Base-by-base conservation (phyloP, 2,797 vertebrate species). In the Ataeniobius toweri region DNA sequence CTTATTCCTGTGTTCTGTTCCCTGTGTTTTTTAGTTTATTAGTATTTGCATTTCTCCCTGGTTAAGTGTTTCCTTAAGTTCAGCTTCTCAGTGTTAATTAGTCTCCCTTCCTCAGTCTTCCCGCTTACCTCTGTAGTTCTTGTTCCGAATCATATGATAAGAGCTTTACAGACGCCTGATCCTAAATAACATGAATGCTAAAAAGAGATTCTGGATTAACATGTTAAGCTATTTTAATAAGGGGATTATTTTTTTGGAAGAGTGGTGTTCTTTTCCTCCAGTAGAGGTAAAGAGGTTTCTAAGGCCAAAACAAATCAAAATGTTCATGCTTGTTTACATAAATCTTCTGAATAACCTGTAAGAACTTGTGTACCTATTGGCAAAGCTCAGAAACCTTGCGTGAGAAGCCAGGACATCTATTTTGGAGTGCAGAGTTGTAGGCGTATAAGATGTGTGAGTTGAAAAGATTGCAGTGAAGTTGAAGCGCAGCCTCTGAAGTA, bases 361-460 rank as follows among this genome's bases (percentile, higher is more conserved):
- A 5, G 36, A 44, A 73, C 36, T 12, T 9, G 5, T 41, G 28
- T 6, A 3, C 12, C 46, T 31, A 12, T 41, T 61, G 58, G 18
- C 4, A 28, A n/a, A 56, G 26, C 28, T 31, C 26, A 31, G 77
- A 9, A 28, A n/a, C 18, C 44, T 16, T 22, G 20, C 3, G 26
- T 82, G n/a, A 75, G 51, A 44, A 39, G 31, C 65, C 68, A 31
- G 51, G 72, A 75, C n/a, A 41, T n/a, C 22, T 51, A 10, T 26
- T 26, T 65, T 16, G 12, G 56, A 53, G 36, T 50, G 48, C 58
- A 1, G 39, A 31, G 36, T 1, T 83, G 76, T 65, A 12, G 24
- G 51, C 39, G 55, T 71, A 80, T 81, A 74, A 70, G 72, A 81
- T 68, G 80, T 86, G 81, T n/a, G 84, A 80, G 58, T 51, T 75